Percentiles rank a stretch among this genome's conserved stretches.
Conservation (phyloP, 2,888 invertebrate species). For the Drosophila testacea region DNA sequence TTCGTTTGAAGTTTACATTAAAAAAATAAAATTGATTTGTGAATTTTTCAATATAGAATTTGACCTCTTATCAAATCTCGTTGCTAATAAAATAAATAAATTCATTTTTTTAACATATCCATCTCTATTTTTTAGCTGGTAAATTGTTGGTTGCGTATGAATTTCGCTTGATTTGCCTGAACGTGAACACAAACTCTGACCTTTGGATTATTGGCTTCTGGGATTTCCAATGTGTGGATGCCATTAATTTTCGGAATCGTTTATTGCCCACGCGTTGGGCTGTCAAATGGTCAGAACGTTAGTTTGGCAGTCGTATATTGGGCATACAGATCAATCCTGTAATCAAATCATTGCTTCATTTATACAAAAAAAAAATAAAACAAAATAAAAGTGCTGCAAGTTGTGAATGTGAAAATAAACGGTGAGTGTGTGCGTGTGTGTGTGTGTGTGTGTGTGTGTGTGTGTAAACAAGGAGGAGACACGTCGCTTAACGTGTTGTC, state of each 20-base stretch:
- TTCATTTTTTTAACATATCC: background rate
- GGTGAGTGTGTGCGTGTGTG: background rate
- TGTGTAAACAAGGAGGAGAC: constrained; percentile 11
- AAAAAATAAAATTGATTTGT: too few species aligned
- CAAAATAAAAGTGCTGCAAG: constrained; percentile 12
- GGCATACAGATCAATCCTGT: constrained; percentile 32
- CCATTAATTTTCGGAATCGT: constrained; percentile 70
- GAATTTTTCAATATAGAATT: background rate
- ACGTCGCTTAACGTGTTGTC: constrained; percentile 28
- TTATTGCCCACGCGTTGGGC: constrained; percentile 56
- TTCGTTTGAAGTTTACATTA: background rate
- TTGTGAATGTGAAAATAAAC: constrained; percentile 28
- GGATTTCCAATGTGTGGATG: constrained; percentile 42
- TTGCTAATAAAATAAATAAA: background rate
- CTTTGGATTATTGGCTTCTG: constrained; percentile 21
- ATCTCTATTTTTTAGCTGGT: constrained; percentile 5
- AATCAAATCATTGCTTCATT: constrained; percentile 62
- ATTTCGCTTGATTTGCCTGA: constrained; percentile 18
- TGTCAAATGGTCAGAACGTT: constrained; percentile 47
- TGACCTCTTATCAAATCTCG: background rate
- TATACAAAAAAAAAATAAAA: constrained; percentile 15
- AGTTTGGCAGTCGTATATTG: constrained; percentile 16
- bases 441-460: background rate
- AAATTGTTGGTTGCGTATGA: constrained; percentile 48
- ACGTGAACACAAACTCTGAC: constrained; percentile 8